Percentiles rank a stretch among this genome's conserved stretches.
Conservation (phyloP, 2,797 vertebrate species). For the Bradypus variegatus region DNA sequence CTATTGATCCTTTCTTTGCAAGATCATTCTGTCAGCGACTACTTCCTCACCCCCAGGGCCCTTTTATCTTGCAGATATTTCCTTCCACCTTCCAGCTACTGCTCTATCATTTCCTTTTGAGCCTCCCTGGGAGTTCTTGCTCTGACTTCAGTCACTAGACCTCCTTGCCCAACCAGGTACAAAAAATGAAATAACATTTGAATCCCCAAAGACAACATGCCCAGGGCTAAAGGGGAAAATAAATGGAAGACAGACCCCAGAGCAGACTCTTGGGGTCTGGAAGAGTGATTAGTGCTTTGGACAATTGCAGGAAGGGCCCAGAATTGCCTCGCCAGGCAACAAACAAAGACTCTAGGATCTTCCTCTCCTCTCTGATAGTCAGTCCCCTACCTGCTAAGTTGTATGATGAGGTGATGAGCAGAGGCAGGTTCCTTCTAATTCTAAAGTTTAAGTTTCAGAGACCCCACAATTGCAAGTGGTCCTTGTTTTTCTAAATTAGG, state of each 20-base stretch:
- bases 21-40: neutral
- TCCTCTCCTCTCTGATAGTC: neutral
- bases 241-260: neutral
- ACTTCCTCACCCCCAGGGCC: neutral
- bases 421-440: neutral
- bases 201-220: neutral
- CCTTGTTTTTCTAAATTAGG: neutral
- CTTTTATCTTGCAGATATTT: neutral
- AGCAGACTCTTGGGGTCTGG: neutral
- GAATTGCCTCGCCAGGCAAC: neutral
- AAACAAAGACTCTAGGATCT: constrained; percentile 1
- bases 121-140: neutral
- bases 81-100: neutral
- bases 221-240: neutral
- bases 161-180: neutral
- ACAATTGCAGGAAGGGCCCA: neutral
- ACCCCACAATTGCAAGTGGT: neutral
- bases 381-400: neutral
- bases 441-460: neutral
- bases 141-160: neutral
- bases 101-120: neutral
- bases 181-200: neutral
- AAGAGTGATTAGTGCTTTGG: neutral
- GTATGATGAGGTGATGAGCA: neutral
- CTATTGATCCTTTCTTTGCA: neutral